Percentiles rank a stretch among this genome's conserved stretches.
Conservation (phyloP, 2,113 vertebrate genomes). For the Neotoma lepida region DNA sequence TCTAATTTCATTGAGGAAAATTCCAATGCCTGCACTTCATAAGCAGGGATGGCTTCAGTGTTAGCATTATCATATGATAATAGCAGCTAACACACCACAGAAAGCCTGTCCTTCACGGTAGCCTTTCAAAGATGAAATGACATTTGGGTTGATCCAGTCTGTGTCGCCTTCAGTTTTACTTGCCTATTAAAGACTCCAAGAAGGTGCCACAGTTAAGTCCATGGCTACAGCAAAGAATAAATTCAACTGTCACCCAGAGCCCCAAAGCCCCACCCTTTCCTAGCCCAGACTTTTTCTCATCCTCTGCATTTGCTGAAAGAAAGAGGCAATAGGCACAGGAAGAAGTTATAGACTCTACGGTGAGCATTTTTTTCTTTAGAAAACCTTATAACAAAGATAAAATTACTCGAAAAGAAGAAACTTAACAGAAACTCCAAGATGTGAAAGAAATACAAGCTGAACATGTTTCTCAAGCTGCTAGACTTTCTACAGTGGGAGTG, state of each 20-base stretch:
- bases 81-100: background rate
- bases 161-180: background rate
- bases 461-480: background rate
- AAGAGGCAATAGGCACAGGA: background rate
- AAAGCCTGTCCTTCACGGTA: background rate
- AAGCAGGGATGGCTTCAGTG: background rate
- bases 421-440: background rate
- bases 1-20: background rate
- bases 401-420: background rate
- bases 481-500: background rate
- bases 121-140: background rate
- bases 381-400: background rate
- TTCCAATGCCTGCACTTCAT: background rate
- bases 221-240: background rate
- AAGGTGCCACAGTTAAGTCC: too few relatives aligned
- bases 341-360: background rate
- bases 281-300: background rate
- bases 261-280: background rate
- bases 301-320: background rate
- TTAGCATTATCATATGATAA: background rate
- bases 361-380: background rate
- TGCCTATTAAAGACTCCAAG: background rate
- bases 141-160: background rate
- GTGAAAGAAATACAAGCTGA: background rate
- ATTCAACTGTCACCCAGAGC: background rate